Percentiles rank a stretch among this genome's conserved stretches.
Conservation (phyloP, 2,113 vertebrate species). For the Todiramphus saurophagus region DNA sequence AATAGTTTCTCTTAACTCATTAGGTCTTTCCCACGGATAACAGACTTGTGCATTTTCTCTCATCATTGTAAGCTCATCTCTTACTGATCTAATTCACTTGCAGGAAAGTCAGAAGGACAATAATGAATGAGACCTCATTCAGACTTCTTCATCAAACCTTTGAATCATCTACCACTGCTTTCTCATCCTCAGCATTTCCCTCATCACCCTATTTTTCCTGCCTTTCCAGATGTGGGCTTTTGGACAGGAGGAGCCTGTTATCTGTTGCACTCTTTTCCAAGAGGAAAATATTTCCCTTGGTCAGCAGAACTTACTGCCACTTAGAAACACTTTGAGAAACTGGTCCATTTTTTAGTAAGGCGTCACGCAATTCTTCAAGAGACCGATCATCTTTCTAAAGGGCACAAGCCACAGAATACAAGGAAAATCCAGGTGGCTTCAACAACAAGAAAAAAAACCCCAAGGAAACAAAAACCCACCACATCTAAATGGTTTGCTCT, state of each 20-base stretch:
- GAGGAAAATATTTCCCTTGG: background rate
- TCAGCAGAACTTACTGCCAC: background rate
- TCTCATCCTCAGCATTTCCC: background rate
- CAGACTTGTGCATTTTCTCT: background rate
- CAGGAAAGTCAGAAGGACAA: background rate
- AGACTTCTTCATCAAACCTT: background rate
- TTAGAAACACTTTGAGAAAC: background rate
- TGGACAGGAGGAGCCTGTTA: background rate
- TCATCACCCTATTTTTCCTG: background rate
- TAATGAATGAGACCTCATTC: background rate
- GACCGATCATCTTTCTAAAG: background rate
- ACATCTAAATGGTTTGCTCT: background rate
- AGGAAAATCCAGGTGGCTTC: background rate
- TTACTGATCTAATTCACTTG: background rate
- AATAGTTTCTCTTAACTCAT: background rate
- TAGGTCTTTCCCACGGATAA: fast-evolving
- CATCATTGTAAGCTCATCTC: background rate
- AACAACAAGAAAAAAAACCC: background rate
- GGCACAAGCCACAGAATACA: background rate
- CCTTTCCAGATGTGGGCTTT: background rate
- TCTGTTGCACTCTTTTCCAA: background rate
- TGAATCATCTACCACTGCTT: background rate
- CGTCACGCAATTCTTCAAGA: background rate
- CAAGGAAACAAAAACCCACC: background rate
- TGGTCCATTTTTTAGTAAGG: background rate